These are phyloP conservation scores for Sphenodon punctatus DNA, from an alignment of 2,797 vertebrate species.

Conservation along the genomic window DNA sequence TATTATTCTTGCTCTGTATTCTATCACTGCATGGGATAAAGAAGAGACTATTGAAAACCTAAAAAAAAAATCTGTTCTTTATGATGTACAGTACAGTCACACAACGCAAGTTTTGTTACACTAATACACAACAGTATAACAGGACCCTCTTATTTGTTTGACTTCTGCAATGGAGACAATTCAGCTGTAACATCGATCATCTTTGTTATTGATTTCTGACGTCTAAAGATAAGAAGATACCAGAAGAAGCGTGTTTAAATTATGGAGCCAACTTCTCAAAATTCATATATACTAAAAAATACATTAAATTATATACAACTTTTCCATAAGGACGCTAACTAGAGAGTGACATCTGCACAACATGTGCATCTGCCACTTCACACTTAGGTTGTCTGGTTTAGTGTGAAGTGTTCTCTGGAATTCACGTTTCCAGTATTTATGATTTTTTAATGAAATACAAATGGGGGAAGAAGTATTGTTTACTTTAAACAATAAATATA, in stretches of 20 bases:
- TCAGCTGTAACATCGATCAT: background rate
- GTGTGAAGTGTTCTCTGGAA: conserved; percentile 61
- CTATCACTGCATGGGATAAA: background rate
- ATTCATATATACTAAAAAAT: conserved; percentile 45
- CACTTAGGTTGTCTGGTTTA: conserved; percentile 52
- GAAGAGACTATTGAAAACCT: background rate
- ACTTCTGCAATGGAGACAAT: background rate
- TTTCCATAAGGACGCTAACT: conserved; percentile 37
- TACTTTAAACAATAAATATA: background rate
- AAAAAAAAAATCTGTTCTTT: conserved; percentile 12
- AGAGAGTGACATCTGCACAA: conserved; percentile 56
- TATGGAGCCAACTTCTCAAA: conserved; percentile 15
- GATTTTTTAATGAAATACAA: conserved; percentile 37
- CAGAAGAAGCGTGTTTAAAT: conserved; percentile 54
- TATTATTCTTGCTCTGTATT: background rate
- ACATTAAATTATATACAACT: conserved; percentile 19
- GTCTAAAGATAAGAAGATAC: conserved; percentile 24
- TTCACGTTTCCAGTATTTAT: conserved; percentile 38
- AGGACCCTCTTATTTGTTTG: background rate
- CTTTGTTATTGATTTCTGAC: conserved; percentile 29
- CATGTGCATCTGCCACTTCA: conserved; percentile 55
- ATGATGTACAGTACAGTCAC: no score
- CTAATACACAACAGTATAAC: conserved; percentile 2
- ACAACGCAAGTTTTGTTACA: background rate
- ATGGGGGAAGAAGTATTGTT: conserved; percentile 2